Evolutionary conservation across 1,140 invertebrate species (phyloP).

Genomic region (Lutraria rhynchaena): DNA sequence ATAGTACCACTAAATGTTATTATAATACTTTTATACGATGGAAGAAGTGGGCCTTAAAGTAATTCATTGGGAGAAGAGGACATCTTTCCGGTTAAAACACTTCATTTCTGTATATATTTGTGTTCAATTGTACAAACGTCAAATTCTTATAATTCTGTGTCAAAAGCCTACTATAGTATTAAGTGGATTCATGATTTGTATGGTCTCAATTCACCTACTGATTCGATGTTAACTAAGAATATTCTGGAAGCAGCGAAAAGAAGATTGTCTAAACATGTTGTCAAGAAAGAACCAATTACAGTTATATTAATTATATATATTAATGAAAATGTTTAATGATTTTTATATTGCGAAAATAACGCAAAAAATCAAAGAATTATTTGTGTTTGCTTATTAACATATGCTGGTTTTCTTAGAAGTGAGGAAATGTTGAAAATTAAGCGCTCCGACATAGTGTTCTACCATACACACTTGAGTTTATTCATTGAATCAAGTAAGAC

Average conservation of each 20-base stretch:
- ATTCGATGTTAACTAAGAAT: neutral
- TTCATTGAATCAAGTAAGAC: slow-evolving; percentile 44
- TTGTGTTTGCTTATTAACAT: slow-evolving; percentile 18
- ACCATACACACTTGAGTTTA: neutral
- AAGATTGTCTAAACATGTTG: neutral
- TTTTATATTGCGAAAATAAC: neutral
- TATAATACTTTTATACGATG: neutral
- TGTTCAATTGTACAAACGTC: slow-evolving; percentile 1
- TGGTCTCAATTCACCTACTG: slow-evolving; percentile 4
- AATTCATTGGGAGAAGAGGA: slow-evolving; percentile 6
- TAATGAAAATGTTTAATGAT: neutral
- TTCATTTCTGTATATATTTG: slow-evolving; percentile 20
- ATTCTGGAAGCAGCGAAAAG: slow-evolving; percentile 9
- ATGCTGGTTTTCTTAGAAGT: slow-evolving; percentile 43
- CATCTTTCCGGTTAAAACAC: slow-evolving; percentile 13
- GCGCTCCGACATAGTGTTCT: neutral
- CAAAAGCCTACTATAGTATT: slow-evolving; percentile 13
- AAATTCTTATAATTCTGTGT: slow-evolving; percentile 2
- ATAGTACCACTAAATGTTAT: no score
- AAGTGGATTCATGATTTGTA: slow-evolving; percentile 24
- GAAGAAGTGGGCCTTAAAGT: slow-evolving; percentile 1
- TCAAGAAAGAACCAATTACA: slow-evolving; percentile 20
- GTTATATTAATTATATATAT: neutral
- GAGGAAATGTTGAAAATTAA: slow-evolving; percentile 21
- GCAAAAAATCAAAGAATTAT: slow-evolving; percentile 29